These are phyloP conservation scores for Oreotragus oreotragus DNA, from an alignment of 2,113 vertebrate species.

Conservation along the genomic window DNA sequence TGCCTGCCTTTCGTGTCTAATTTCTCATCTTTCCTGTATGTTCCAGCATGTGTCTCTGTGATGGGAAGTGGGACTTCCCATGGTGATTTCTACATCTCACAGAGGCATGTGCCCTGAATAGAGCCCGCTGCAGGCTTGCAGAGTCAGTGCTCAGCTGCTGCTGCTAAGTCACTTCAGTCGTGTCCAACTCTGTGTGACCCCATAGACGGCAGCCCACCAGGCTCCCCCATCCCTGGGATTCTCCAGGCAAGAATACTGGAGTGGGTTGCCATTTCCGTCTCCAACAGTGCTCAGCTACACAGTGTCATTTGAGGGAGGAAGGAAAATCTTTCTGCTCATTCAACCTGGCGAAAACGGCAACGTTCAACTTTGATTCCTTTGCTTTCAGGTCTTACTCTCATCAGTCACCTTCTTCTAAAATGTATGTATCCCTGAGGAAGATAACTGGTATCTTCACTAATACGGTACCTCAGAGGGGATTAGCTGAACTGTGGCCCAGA, in stretches of 20 bases:
- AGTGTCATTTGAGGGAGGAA: neutral
- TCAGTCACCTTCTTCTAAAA: neutral
- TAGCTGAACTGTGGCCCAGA: neutral
- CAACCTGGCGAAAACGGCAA: neutral
- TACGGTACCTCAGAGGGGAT: neutral
- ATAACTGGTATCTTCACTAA: neutral
- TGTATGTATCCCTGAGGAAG: neutral
- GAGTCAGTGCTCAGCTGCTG: neutral
- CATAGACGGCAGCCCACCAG: too few relatives aligned
- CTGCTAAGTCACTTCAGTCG: too few relatives aligned
- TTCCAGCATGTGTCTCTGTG: neutral
- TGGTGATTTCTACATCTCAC: neutral
- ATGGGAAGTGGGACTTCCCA: neutral
- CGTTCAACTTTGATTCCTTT: neutral
- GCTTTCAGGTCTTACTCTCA: neutral
- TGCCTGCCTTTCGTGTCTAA: neutral
- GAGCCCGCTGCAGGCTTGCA: neutral
- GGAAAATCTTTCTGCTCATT: neutral
- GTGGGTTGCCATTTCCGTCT: too few relatives aligned
- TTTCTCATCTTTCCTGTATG: neutral
- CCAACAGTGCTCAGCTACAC: neutral
- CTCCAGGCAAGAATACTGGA: too few relatives aligned
- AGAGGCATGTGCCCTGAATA: fast-evolving
- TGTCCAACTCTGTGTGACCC: too few relatives aligned
- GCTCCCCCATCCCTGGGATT: too few relatives aligned